phyloP scores from a whole-genome alignment of 2,797 vertebrate genomes.

The Perdix hodgsoniae region DNA sequence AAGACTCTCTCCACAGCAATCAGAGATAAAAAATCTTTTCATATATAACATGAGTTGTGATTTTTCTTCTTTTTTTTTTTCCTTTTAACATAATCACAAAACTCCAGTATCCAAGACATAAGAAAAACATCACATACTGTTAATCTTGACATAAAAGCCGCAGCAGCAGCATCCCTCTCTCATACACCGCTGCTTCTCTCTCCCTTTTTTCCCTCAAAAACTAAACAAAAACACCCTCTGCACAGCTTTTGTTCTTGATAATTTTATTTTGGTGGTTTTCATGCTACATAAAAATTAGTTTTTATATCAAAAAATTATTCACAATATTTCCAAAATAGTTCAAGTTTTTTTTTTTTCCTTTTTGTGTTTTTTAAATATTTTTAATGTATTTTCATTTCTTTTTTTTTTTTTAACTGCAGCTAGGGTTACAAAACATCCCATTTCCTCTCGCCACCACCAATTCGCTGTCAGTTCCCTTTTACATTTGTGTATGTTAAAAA shows the following conservation, averaged over 20 bases:
- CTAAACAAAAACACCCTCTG: constrained; percentile 72
- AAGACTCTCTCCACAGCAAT: constrained; percentile 2
- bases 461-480: constrained; percentile 52
- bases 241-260: constrained; percentile 73
- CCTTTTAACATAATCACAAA: constrained; percentile 15
- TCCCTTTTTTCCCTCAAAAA: constrained; percentile 6
- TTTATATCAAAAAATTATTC: constrained; percentile 78
- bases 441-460: constrained; percentile 61
- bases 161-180: constrained; percentile 12
- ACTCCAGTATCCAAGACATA: background rate
- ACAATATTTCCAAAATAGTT: constrained; percentile 76
- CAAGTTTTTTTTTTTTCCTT: constrained; percentile 55
- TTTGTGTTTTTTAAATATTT: constrained; percentile 65
- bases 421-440: constrained; percentile 66
- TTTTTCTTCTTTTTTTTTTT: background rate
- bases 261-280: constrained; percentile 79
- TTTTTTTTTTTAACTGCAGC: constrained; percentile 63
- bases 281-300: constrained; percentile 75
- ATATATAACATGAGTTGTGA: background rate
- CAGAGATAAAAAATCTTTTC: background rate
- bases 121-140: constrained; percentile 2
- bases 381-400: constrained; percentile 64
- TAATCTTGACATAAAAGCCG: constrained; percentile 25
- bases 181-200: background rate
- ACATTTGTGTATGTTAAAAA: constrained; percentile 62